phyloP scores from a whole-genome alignment of 2,113 vertebrate species.

The Aphyosemion australe region DNA sequence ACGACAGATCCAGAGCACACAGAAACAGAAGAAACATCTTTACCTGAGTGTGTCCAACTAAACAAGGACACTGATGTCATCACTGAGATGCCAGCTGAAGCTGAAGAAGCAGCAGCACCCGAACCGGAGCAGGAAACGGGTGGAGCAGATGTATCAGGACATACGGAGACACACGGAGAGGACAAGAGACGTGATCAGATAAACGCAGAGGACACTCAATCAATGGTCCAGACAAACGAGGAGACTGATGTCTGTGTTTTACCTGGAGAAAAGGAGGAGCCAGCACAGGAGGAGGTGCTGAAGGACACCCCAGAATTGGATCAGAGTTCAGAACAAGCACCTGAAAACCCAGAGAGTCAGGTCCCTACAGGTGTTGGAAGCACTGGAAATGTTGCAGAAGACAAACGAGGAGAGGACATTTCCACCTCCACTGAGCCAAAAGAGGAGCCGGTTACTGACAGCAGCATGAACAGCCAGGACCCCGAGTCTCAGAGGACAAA shows the following conservation, averaged over 20 bases:
- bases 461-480: slow-evolving; percentile 17
- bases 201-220: not conserved
- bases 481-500: not conserved
- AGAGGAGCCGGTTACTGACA: not conserved
- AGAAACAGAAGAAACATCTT: slow-evolving; percentile 9
- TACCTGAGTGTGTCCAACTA: slow-evolving; percentile 5
- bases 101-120: slow-evolving; percentile 8
- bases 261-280: slow-evolving; percentile 10
- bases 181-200: too few relatives aligned
- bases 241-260: slow-evolving; percentile 3
- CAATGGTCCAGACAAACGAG: not conserved
- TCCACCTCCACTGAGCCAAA: not conserved
- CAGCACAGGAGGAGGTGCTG: not conserved
- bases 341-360: slow-evolving; percentile 5
- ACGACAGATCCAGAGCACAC: not conserved
- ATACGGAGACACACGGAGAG: not conserved
- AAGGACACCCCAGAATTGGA: slow-evolving; percentile 14
- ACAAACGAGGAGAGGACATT: slow-evolving; percentile 12
- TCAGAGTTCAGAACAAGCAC: slow-evolving; percentile 3
- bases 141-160: not conserved
- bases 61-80: not conserved
- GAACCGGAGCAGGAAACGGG: slow-evolving; percentile 10
- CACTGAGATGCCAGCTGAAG: not conserved
- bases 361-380: not conserved
- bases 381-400: slow-evolving; percentile 18